phyloP scores from a whole-genome alignment of 1,140 invertebrate species.

The Pemphigus obesinymphae region DNA sequence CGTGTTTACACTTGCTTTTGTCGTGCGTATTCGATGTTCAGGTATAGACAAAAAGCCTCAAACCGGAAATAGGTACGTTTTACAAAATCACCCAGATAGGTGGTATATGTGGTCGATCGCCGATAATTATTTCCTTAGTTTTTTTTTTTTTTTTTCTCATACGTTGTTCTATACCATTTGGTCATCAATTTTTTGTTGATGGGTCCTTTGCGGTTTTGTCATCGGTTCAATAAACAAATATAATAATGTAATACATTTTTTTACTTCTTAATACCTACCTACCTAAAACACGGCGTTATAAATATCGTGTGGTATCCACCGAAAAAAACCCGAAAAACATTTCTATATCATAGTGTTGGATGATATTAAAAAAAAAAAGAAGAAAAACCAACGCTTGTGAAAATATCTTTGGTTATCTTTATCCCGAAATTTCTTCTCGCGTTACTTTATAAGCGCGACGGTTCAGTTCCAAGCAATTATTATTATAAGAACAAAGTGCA shows the following conservation, averaged over 20 bases:
- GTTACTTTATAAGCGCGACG: not conserved
- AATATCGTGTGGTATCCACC: no score
- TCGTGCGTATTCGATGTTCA: no score
- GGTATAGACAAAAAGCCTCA: not conserved
- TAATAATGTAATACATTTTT: not conserved
- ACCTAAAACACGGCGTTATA: no score
- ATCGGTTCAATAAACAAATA: conserved; percentile 8
- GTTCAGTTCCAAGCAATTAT: not conserved
- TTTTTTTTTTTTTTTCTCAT: no score
- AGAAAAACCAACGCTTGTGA: not conserved
- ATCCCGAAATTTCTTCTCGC: not conserved
- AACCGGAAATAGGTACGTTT: conserved; percentile 12
- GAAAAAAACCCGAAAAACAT: no score
- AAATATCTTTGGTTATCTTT: not conserved
- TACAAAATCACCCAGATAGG: not conserved
- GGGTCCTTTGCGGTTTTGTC: not conserved
- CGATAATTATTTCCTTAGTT: not conserved
- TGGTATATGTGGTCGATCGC: conserved; percentile 1
- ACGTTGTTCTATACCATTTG: no score
- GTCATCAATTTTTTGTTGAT: no score
- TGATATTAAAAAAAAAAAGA: not conserved
- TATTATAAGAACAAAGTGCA: not conserved
- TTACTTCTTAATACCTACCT: no score
- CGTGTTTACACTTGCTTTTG: no score
- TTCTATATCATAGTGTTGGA: no score